A percentile compares a stretch with the other conserved stretches of the same genome.
These are phyloP conservation scores for Cerastoderma edule DNA, from an alignment of 2,888 invertebrate species.

Conservation along the genomic window DNA sequence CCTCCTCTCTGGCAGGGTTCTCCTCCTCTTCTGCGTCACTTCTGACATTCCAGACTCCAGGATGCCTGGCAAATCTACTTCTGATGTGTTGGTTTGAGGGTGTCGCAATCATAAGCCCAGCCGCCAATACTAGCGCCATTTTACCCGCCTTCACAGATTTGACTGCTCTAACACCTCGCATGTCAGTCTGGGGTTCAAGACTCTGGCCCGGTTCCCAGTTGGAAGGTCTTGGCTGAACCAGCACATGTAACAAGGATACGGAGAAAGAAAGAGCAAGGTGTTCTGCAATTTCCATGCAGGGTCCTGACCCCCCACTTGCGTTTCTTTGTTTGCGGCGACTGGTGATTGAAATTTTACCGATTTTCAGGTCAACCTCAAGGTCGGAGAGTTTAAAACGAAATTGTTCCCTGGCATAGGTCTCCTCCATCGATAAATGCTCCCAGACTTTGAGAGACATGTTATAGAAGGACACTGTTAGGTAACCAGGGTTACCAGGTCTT, in stretches of 20 bases:
- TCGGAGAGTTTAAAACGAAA: constrained; percentile 69
- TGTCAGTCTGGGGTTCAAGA: constrained; percentile 32
- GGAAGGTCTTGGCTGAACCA: constrained; percentile 84
- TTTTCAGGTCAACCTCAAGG: constrained; percentile 75
- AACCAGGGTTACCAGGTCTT: constrained; percentile 78
- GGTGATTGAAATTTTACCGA: constrained; percentile 73
- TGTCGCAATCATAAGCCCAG: constrained; percentile 82
- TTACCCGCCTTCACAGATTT: constrained; percentile 72
- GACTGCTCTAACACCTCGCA: constrained; percentile 41
- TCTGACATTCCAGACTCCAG: constrained; percentile 10
- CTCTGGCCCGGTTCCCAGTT: constrained; percentile 70
- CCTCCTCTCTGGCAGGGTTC: neutral
- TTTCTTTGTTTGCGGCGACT: neutral
- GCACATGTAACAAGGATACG: constrained; percentile 84
- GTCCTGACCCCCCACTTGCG: constrained; percentile 18
- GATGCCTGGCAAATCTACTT: constrained; percentile 35
- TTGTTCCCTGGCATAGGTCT: constrained; percentile 66
- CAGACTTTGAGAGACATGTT: constrained; percentile 68
- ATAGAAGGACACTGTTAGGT: constrained; percentile 75
- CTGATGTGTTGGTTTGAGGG: constrained; percentile 79
- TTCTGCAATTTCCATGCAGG: constrained; percentile 84
- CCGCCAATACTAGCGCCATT: constrained; percentile 83
- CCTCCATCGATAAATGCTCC: constrained; percentile 68
- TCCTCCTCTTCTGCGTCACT: constrained; percentile 13
- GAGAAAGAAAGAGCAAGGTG: constrained; percentile 84